Evolutionary conservation across 2,113 vertebrate genomes (phyloP).

Genomic region (Jacana jacana): DNA sequence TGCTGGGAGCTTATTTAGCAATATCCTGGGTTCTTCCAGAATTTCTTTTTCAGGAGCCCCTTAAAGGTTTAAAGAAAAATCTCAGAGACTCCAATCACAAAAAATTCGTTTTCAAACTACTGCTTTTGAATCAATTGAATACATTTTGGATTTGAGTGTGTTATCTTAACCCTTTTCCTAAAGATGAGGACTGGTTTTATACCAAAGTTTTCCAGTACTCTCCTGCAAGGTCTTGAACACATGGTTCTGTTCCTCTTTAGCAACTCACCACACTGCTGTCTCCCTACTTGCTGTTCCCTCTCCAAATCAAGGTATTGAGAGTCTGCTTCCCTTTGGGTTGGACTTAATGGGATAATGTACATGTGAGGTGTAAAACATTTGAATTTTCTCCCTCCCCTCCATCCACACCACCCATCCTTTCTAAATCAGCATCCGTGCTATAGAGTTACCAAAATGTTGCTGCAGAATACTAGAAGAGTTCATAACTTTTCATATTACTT

Average conservation of each 20-base stretch:
- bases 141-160: background rate
- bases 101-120: background rate
- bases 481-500: background rate
- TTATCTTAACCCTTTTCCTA: background rate
- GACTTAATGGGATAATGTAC: background rate
- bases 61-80: background rate
- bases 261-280: background rate
- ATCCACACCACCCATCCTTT: no score
- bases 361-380: background rate
- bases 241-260: background rate
- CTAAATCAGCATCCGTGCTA: background rate
- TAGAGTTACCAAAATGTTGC: background rate
- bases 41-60: background rate
- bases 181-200: background rate
- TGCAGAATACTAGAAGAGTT: background rate
- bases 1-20: background rate
- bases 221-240: background rate
- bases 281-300: background rate
- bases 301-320: background rate
- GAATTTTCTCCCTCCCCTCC: no score
- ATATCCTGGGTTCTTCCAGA: background rate
- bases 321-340: background rate
- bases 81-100: background rate
- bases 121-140: background rate
- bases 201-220: background rate